Evolutionary conservation across 2,797 vertebrate genomes (phyloP), one percentile per base, ranked within the genome.

Genomic region (Kryptopterus vitreolus): DNA sequence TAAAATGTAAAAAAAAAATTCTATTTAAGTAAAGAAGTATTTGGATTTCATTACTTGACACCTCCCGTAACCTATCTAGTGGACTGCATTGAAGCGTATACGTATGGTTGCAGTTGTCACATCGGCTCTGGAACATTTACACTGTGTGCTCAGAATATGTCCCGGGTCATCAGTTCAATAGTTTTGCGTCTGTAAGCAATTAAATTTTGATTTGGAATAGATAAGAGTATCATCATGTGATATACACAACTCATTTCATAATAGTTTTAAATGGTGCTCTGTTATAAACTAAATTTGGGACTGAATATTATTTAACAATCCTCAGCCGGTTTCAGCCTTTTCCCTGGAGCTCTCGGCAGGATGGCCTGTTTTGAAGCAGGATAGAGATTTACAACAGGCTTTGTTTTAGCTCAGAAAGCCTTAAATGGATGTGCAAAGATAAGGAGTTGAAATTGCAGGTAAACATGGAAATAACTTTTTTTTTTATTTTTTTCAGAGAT

Each of bases 381-480:
- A 58, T 46, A 22, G 29, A 18, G 35, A 46, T 38, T 70, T 16
- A 73, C 35, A 66, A 48, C 16, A 16, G 52, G 22, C 74, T 62
- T 85, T 82, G 83, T 85, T 73, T 82, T 68, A 65, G 55, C 29
- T 77, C 20, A 65, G 46, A 3, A 68, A 70, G 26, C 80, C 78
- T 55, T 26, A 24, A 76, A 72, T 26, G 20, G 68, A 82, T 82
- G 89, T 89, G 90, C 85, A 85, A 76, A 88, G 90, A 92, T 91
- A 89, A 91, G 24, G 62, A 53, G 22, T n/a, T 8, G 83, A 83
- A 88, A 87, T n/a, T 16, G 79, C 88, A 88, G 85, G 88, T 89
- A 91, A 92, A 93, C 89, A 92, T 91, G 90, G 92, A 93, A 43
- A n/a, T n/a, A n/a, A n/a, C n/a, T n/a, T n/a, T n/a, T n/a, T n/a